Evolutionary conservation across 35 echinoderm and acorn worm species (phyloP), one percentile per base, ranked within the genome.

Genomic region (Acanthaster planci): DNA sequence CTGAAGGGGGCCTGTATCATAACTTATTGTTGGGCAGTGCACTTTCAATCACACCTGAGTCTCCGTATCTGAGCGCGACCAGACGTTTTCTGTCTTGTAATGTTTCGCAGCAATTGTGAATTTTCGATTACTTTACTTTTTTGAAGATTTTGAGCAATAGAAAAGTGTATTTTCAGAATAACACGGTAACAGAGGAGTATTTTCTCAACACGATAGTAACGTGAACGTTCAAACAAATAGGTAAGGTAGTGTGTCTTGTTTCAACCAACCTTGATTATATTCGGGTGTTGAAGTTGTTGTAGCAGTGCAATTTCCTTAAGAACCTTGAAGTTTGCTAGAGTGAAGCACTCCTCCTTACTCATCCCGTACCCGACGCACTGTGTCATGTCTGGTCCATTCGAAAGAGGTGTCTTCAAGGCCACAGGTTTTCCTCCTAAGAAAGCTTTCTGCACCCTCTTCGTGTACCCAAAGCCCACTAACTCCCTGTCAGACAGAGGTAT

Each of bases 261-360:
- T 67, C 39, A 55, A 40, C 92, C 82, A 83, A 94, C 92, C 88
- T 90, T 90, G 9, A 89, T 72, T 27, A 94, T 83, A 54, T 94
- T 86, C n/a, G 87, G 92, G 51, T 90, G 88, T 76, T 84, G 37
- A 26, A 94, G 72, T 64, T 94, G 92, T 22, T 90, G 83, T 7
- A 94, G 59, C 22, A 94, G 57, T 0, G 92, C 92, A 60, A 90
- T 78, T 38, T 94, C 92, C 47, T 94, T 94, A 53, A 90, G 29
- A 19, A 94, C 36, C 83, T 94, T 94, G 79, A 90, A 94, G 56
- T 86, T 90, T 9, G 92, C 92, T 19, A 94, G 80, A 67, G 54
- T 78, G 40, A 78, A 80, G 55, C 92, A 94, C 52, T 89, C 60
- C 0, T 60, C 35, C 12, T 51, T 47, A 29, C 15, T 31, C 87